phyloP scores from a whole-genome alignment of 2,797 vertebrate species.

The Gymnothorax javanicus region DNA sequence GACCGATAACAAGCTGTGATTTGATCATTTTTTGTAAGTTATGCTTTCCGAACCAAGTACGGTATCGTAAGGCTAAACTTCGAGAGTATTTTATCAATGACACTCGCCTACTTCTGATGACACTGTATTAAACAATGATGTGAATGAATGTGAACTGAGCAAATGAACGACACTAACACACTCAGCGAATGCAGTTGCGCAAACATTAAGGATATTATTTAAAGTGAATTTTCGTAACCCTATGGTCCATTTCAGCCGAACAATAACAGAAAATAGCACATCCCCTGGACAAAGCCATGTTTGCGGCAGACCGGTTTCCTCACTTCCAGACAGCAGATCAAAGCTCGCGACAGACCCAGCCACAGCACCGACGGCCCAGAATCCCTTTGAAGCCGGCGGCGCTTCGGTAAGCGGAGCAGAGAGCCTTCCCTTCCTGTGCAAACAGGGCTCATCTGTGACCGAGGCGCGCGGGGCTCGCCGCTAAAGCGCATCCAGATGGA shows the following conservation, averaged over 20 bases:
- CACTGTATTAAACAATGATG: too few relatives aligned
- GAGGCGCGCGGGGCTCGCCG: slow-evolving; percentile 45
- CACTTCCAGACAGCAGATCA: not conserved
- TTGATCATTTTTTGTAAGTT: too few relatives aligned
- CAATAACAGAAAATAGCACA: not conserved
- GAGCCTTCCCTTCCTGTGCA: slow-evolving; percentile 11
- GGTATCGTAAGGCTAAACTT: too few relatives aligned
- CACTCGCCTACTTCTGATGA: too few relatives aligned
- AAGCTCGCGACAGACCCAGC: not conserved
- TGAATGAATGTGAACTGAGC: too few relatives aligned
- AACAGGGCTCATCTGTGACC: slow-evolving; percentile 54
- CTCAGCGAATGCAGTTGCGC: too few relatives aligned
- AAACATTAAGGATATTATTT: too few relatives aligned
- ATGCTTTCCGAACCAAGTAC: too few relatives aligned
- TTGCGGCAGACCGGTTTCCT: not conserved
- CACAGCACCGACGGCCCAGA: not conserved
- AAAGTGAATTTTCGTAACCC: not conserved
- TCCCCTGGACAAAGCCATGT: not conserved
- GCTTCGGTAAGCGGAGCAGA: not conserved
- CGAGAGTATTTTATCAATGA: too few relatives aligned
- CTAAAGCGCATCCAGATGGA: slow-evolving; percentile 54
- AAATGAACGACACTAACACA: too few relatives aligned
- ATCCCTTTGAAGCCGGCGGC: slow-evolving; percentile 27
- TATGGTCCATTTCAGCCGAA: not conserved
- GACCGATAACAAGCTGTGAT: too few relatives aligned